Conservation (phyloP, 2,888 invertebrate species). For the Cheilosia pagana region DNA sequence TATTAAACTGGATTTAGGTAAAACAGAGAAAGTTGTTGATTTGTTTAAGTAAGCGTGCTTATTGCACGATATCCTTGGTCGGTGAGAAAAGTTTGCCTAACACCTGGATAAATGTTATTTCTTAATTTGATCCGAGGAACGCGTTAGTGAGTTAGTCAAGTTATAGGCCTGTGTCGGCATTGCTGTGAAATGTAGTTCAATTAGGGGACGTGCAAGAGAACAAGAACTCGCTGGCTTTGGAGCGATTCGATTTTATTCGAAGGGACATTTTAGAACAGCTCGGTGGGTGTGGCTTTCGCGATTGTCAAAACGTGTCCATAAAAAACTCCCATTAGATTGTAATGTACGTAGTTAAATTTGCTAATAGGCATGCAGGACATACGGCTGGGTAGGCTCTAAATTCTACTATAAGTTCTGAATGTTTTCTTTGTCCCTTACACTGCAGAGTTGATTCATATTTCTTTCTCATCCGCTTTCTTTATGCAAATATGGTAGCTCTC, state of each 20-base stretch:
- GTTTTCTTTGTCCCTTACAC: too few relatives aligned
- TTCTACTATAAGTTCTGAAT: too few relatives aligned
- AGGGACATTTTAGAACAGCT: too few relatives aligned
- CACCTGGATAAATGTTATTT: conserved; percentile 70
- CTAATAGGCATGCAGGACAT: too few relatives aligned
- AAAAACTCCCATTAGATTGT: too few relatives aligned
- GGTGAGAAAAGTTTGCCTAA: conserved; percentile 37
- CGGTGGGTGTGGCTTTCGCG: too few relatives aligned
- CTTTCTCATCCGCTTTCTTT: too few relatives aligned
- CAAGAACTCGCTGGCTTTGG: background rate
- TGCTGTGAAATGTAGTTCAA: background rate
- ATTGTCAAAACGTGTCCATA: too few relatives aligned
- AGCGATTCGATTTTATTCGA: background rate
- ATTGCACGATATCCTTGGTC: conserved; percentile 25
- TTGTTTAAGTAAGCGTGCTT: conserved; percentile 65
- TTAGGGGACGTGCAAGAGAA: background rate
- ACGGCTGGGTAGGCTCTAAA: too few relatives aligned
- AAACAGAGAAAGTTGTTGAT: conserved; percentile 64
- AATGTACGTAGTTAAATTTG: too few relatives aligned
- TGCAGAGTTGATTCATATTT: too few relatives aligned
- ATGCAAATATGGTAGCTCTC: too few relatives aligned
- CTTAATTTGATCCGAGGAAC: conserved; percentile 55
- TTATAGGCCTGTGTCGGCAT: conserved; percentile 33
- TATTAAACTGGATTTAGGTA: conserved; percentile 66
- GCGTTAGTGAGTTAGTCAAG: conserved; percentile 45